A percentile compares a stretch with the other conserved stretches of the same genome.
Conservation (phyloP, 2,113 vertebrate genomes). For the Chrysemys picta region DNA sequence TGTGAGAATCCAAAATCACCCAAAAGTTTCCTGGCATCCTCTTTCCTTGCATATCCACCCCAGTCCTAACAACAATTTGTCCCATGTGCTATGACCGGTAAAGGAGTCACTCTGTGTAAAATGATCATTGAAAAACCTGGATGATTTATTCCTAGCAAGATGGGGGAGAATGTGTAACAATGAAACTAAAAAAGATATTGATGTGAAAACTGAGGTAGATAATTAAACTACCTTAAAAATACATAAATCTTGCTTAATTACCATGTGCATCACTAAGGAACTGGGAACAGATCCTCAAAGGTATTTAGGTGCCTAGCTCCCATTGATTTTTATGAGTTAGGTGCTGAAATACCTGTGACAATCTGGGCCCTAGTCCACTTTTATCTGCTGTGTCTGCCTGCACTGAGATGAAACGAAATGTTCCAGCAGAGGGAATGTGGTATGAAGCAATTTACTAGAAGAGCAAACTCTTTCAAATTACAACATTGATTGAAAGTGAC, state of each 20-base stretch:
- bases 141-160: background rate
- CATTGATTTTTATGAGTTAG: background rate
- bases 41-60: fast-evolving
- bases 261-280: background rate
- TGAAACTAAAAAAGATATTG: background rate
- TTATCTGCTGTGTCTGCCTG: background rate
- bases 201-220: background rate
- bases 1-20: background rate
- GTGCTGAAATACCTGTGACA: background rate
- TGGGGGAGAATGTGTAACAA: background rate
- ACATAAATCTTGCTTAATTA: background rate
- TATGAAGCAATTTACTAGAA: background rate
- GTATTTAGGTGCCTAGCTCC: background rate
- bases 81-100: background rate
- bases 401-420: background rate
- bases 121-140: background rate
- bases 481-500: background rate
- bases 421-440: background rate
- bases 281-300: background rate
- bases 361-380: background rate
- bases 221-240: background rate
- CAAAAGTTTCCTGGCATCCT: background rate
- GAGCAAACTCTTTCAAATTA: background rate
- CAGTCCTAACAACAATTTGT: background rate
- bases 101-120: background rate